Base-by-base conservation (phyloP, 2,888 invertebrate species). In the Amorpha juglandis region DNA sequence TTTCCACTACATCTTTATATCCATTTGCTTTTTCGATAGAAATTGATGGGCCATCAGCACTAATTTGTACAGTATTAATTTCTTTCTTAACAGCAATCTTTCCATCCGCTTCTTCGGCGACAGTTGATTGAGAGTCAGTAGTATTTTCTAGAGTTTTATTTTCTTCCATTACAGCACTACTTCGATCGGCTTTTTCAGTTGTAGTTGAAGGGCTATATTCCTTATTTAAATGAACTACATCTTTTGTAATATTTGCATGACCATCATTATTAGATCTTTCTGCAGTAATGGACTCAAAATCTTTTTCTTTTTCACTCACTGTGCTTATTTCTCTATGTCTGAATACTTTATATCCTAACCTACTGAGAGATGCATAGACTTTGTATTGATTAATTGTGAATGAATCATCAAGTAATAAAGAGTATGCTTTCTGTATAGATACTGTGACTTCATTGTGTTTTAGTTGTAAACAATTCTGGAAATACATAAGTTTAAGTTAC, bases 371-470 rank as follows among this genome's bases (percentile, higher is more conserved):
- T 48, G 94, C 90, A 80, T 94, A 95, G 0, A 95, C 95, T 84
- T 94, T 94, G 74, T 95, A 95, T 73, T 95, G 92, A 38, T 87
- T 79, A 19, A 94, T 67, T 19, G 90, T 79, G 38, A 94, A 84
- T 58, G 82, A 72, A 38, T 81, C 82, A 51, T 74, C 72, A 0
- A 94, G 76, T 55, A 96, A 79, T 70, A 95, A 80, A 35, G 92
- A 85, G 74, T 95, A 96, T 12, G 95, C 95, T 87, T 96, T 95
- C 81, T 96, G 95, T 53, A 96, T 83, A 68, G 95, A 96, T 21
- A 96, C 89, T 65, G 94, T 91, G 0, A 95, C 86, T 45, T 92
- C 92, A 78, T 94, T 93, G 83, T 94, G 93, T 69, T 88, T 89
- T 14, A 96, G 86, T 76, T 94, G 94, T 16, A 96, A 85, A 74